Conservation (phyloP, 2,797 vertebrate species). For the Chaunax sp. region DNA sequence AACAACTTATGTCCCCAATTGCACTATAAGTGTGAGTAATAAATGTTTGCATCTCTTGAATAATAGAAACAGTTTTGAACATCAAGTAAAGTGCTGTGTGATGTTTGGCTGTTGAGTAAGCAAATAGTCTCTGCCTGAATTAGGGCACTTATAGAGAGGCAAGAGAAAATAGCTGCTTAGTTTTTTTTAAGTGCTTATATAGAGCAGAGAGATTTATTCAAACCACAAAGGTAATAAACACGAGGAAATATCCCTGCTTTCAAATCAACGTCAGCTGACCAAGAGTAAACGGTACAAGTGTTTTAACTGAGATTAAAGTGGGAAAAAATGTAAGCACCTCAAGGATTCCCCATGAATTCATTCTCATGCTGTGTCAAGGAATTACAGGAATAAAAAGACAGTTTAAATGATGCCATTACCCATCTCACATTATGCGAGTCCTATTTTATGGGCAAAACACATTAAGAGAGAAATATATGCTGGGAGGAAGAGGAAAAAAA, state of each 20-base stretch:
- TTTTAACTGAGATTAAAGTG: conserved; percentile 12
- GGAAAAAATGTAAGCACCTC: background rate
- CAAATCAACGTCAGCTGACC: conserved; percentile 21
- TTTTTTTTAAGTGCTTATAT: conserved; percentile 29
- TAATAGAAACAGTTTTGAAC: conserved; percentile 14
- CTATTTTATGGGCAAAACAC: conserved; percentile 26
- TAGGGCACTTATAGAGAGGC: conserved; percentile 19
- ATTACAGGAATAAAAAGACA: no score
- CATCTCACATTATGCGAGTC: background rate
- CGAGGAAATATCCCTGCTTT: background rate
- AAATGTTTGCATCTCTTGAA: background rate
- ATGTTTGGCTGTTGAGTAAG: conserved; percentile 11
- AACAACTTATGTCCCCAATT: no score
- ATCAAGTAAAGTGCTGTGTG: conserved; percentile 9
- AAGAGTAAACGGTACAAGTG: background rate
- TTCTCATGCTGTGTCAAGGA: no score
- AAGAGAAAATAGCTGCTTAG: conserved; percentile 27
- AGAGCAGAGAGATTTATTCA: conserved; percentile 1
- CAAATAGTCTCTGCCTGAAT: conserved; percentile 25
- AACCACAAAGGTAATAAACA: conserved; percentile 5
- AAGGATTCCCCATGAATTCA: conserved; percentile 11
- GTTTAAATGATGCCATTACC: conserved; percentile 8
- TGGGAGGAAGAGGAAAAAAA: conserved; percentile 25
- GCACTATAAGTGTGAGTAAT: background rate
- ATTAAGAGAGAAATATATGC: conserved; percentile 23